Conservation (phyloP, 37 sponge, comb jelly and placozoan genomes). For the Crambe crambe region DNA sequence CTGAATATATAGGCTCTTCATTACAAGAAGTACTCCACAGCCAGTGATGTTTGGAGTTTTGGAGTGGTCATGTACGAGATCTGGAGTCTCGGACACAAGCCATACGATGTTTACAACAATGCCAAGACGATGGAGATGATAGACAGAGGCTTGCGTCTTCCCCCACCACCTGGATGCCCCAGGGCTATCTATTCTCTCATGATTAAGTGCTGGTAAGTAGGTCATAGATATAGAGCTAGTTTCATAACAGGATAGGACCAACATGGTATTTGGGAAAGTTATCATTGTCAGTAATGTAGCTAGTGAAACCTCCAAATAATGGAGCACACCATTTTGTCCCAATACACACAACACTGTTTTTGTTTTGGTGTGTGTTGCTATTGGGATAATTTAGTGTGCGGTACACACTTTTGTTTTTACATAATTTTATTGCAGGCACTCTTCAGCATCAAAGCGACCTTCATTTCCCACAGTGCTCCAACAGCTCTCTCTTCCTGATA, state of each 20-base stretch:
- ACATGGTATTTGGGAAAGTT: too few relatives aligned
- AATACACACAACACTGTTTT: too few relatives aligned
- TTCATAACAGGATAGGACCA: too few relatives aligned
- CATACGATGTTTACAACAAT: slow-evolving; percentile 2
- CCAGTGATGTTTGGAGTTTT: slow-evolving; percentile 14
- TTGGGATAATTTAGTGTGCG: too few relatives aligned
- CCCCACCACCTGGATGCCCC: slow-evolving; percentile 5
- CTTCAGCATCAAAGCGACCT: not conserved
- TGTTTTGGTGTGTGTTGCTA: too few relatives aligned
- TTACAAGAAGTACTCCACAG: slow-evolving; percentile 13
- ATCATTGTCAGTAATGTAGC: too few relatives aligned
- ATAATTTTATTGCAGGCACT: not conserved
- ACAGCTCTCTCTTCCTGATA: not conserved
- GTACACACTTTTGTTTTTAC: not conserved
- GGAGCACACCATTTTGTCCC: too few relatives aligned
- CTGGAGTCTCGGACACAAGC: not conserved
- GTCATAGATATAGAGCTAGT: not conserved
- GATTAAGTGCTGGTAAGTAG: slow-evolving; percentile 8
- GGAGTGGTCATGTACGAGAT: slow-evolving; percentile 9
- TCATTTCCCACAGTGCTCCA: not conserved
- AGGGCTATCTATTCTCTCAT: slow-evolving; percentile 1
- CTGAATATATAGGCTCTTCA: not conserved
- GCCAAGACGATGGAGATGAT: not conserved
- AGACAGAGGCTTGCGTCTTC: not conserved
- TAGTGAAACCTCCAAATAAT: too few relatives aligned